Evolutionary conservation across 1,140 invertebrate genomes (phyloP), one percentile per base, ranked within the genome.

Genomic region (Thaumetopoea pityocampa): DNA sequence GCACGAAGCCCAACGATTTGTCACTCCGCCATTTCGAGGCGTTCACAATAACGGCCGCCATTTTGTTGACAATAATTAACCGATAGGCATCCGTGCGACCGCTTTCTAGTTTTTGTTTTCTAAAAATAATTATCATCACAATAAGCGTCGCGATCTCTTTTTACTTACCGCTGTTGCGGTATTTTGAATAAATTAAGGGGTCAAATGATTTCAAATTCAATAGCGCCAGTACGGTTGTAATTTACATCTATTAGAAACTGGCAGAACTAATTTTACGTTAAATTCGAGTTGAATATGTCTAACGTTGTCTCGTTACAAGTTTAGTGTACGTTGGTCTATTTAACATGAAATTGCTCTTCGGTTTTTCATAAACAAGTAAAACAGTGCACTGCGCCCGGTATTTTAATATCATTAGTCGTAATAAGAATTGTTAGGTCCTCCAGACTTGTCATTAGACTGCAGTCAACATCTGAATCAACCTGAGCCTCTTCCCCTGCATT

Each of bases 21-120:
- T 80, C 76, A 84, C 66, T 77, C 62, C 64, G 63, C 76, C 74
- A 83, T 83, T 67, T 79, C 69, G 60, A 66, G 49, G 66, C 57
- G 71, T 80, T 62, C 46, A 80, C 74, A 77, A 79, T 79, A 68
- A 60, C 48, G 43, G 53, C 50, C 64, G 64, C 77, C 74, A 80
- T 80, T 78, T 80, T 70, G 67, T 74, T 74, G 77, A 80, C 77
- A 81, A 80, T 82, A 84, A 82, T 84, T 82, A 80, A 80, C 73
- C 67, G 72, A 82, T 81, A 74, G 60, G 51, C 70, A 72, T 83
- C 70, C 55, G 62, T 50, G 24, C 56, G 66, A 32, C 64, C 64
- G 73, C 80, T 84, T 84, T 84, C 77, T 84, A 81, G 67, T 80
- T 80, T 84, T 84, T 80, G 71, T 81, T 80, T 79, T 72, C 66